phyloP scores from a whole-genome alignment of 2,113 vertebrate species.

The Nicator chloris region DNA sequence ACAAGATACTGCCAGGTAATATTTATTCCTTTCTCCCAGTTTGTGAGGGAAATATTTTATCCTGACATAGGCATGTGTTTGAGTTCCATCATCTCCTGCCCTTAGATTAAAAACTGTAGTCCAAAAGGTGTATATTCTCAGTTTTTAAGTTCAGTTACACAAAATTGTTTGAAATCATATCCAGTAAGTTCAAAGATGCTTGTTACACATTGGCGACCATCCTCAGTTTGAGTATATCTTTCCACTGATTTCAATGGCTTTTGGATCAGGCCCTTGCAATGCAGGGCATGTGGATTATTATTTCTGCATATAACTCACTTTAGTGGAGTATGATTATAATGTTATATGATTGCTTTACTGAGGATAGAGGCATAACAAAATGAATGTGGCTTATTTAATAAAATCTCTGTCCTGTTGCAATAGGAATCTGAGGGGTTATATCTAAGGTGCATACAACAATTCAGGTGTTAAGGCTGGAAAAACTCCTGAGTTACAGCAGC shows the following conservation, averaged over 20 bases:
- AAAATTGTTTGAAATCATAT: not conserved
- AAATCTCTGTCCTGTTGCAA: not conserved
- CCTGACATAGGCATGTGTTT: not conserved
- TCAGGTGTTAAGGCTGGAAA: not conserved
- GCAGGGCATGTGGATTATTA: not conserved
- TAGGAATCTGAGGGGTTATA: not conserved
- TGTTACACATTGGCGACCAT: not conserved
- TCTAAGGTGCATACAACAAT: not conserved
- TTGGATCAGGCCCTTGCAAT: not conserved
- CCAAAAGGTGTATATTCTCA: not conserved
- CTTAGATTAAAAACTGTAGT: not conserved
- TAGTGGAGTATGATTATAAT: not conserved
- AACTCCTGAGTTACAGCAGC: not conserved
- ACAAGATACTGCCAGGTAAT: not conserved
- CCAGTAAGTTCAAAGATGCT: not conserved
- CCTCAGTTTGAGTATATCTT: not conserved
- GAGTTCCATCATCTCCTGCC: not conserved
- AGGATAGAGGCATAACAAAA: not conserved
- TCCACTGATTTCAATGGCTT: not conserved
- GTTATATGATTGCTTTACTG: not conserved
- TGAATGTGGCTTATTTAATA: not conserved
- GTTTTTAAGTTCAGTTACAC: not conserved
- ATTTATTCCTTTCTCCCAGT: not conserved
- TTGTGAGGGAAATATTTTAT: not conserved
- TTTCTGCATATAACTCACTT: not conserved